These are phyloP conservation scores for Drosophila nasuta DNA, from an alignment of 1,140 invertebrate genomes.

Conservation along the genomic window DNA sequence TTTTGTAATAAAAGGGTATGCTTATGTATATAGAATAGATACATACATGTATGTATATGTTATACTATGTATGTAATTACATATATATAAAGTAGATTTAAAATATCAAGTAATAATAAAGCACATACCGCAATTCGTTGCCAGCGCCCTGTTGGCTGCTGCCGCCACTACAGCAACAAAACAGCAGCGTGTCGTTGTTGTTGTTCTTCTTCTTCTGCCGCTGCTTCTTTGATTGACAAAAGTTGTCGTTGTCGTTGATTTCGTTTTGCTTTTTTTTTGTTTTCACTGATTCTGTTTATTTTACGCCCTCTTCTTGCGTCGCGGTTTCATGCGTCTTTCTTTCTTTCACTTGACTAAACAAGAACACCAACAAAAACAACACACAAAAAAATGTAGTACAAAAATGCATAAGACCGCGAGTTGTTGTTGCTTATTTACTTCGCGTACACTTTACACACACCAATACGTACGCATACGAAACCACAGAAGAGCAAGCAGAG, in stretches of 20 bases:
- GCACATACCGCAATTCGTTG: conserved; percentile 69
- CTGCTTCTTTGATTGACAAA: conserved; percentile 34
- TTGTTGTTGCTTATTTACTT: conserved; percentile 33
- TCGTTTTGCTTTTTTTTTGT: conserved; percentile 21
- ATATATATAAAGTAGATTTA: conserved; percentile 1
- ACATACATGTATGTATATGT: not conserved
- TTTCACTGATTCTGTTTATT: conserved; percentile 16
- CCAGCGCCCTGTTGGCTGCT: conserved; percentile 68
- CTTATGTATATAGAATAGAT: not conserved
- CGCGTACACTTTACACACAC: conserved; percentile 37
- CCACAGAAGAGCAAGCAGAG: conserved; percentile 8
- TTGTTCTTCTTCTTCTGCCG: conserved; percentile 23
- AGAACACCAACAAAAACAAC: conserved; percentile 19
- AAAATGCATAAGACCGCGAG: conserved; percentile 17
- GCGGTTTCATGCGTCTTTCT: conserved; percentile 2
- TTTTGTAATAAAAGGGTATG: not conserved
- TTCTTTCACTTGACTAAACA: conserved; percentile 33
- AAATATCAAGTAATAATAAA: conserved; percentile 13
- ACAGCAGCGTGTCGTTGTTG: conserved; percentile 37
- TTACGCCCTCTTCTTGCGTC: not conserved
- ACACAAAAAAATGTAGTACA: conserved; percentile 2
- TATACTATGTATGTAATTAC: not conserved
- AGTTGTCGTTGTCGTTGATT: conserved; percentile 14
- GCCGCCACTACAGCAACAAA: conserved; percentile 34
- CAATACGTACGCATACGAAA: conserved; percentile 8